Evolutionary conservation across 2,797 vertebrate genomes (phyloP), one percentile per base, ranked within the genome.

Genomic region (Luscinia megarhynchos): DNA sequence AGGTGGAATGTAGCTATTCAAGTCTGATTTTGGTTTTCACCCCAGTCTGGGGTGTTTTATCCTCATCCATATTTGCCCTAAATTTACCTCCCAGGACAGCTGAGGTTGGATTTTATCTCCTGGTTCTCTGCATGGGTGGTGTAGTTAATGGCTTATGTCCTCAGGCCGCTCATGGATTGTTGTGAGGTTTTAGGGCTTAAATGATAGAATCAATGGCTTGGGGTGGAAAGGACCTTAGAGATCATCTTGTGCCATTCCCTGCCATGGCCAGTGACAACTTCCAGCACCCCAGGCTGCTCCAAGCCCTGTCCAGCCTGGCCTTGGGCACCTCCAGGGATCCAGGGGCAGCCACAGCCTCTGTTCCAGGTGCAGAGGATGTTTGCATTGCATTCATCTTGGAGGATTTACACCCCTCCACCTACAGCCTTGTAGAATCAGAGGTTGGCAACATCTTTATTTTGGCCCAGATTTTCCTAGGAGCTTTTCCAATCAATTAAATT

Each of bases 221-320:
- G 13, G 9, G 26, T 80, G 53, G 15, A 59, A 66, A 29, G 21
- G 16, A 15, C n/a, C 10, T 46, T 9, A 18, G 32, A 61, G 30
- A 3, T 20, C 18, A 32, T 11, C 10, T 29, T 41, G 3, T 54
- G 7, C 46, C 34, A 67, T 4, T 1, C 15, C 12, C n/a, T 67
- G 24, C 30, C 26, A 12, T 10, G 30, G 17, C 0, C 15, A 68
- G 62, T 1, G 48, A 41, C 55, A 41, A 0, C 15, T 74, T 2
- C 40, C 34, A 29, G 55, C 0, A 1, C 6, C 32, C 62, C 54
- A 81, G 22, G 34, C 2, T 68, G 48, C 69, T 75, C 69, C 54
- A 34, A 73, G 7, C 45, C n/a, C 24, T 5, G 4, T 34, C 34
- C 77, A 89, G 0, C 19, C 51, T 29, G 36, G 12, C 27, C 32